phyloP scores from a whole-genome alignment of 2,113 vertebrate species.

The Bettongia penicillata region DNA sequence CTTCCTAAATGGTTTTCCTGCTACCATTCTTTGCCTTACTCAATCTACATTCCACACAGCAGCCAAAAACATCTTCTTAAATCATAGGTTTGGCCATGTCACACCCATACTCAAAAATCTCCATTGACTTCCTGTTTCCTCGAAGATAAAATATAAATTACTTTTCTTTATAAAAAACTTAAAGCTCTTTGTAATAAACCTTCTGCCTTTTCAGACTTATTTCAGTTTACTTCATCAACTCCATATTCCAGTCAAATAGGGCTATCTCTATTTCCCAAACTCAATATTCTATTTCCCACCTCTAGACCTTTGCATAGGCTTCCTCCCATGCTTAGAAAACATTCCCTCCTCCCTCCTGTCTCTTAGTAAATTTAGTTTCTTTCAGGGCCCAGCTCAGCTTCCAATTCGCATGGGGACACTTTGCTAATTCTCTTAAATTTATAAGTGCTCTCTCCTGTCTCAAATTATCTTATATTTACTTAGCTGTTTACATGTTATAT shows the following conservation, averaged over 20 bases:
- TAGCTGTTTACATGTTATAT: not conserved
- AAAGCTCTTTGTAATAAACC: not conserved
- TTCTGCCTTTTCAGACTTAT: not conserved
- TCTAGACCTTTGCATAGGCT: not conserved
- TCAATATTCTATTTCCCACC: not conserved
- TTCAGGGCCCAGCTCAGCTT: not conserved
- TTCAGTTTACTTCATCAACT: not conserved
- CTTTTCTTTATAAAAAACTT: not conserved
- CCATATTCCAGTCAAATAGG: not conserved
- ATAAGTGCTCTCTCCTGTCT: not conserved
- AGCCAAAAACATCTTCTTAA: not conserved
- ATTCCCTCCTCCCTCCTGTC: not conserved
- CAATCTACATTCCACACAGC: not conserved
- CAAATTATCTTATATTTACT: not conserved
- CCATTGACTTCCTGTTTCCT: not conserved
- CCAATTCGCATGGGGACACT: not conserved
- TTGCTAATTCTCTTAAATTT: not conserved
- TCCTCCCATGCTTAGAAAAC: not conserved
- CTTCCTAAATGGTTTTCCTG: not conserved
- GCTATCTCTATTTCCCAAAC: not conserved
- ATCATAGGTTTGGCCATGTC: fast-evolving
- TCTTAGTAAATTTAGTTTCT: not conserved
- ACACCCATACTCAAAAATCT: not conserved
- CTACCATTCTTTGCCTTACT: not conserved
- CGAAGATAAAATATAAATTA: not conserved